These are phyloP conservation scores for Hylaeus anthracinus DNA, from an alignment of 1,140 invertebrate species.

Conservation along the genomic window DNA sequence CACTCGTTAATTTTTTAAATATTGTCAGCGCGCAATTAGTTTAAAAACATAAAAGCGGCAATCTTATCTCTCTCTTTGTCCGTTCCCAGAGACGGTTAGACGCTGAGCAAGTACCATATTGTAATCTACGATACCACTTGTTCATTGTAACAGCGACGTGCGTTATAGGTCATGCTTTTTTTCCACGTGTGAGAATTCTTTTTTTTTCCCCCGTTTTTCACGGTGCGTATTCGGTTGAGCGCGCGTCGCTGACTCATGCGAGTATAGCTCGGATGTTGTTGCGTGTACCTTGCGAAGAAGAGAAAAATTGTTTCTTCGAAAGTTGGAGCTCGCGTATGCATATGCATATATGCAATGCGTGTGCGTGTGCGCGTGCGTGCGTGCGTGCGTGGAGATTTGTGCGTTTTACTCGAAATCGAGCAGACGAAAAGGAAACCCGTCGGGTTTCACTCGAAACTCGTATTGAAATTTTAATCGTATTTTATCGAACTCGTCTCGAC, in stretches of 20 bases:
- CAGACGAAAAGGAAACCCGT: too few relatives aligned
- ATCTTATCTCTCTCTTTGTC: constrained; percentile 72
- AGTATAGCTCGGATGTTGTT: constrained; percentile 22
- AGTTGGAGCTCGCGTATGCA: neutral
- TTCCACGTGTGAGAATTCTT: constrained; percentile 38
- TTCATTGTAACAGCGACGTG: constrained; percentile 9
- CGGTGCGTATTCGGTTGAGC: constrained; percentile 30
- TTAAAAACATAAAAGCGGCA: constrained; percentile 68
- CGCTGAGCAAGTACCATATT: constrained; percentile 43
- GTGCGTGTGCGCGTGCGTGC: too few relatives aligned
- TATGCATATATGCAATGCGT: neutral
- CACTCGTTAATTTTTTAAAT: constrained; percentile 66
- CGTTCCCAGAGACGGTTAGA: constrained; percentile 58
- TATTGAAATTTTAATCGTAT: neutral
- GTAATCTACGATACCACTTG: constrained; percentile 47
- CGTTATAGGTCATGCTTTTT: constrained; percentile 40
- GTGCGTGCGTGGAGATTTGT: neutral
- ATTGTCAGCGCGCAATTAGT: constrained; percentile 71
- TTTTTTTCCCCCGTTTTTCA: neutral
- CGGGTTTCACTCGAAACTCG: neutral
- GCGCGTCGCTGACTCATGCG: constrained; percentile 2
- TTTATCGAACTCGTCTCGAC: neutral
- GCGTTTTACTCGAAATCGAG: too few relatives aligned
- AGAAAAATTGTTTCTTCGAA: constrained; percentile 17
- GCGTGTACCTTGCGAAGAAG: neutral